These are phyloP conservation scores for Tympanuchus pallidicinctus DNA, from an alignment of 2,113 vertebrate genomes.

Conservation along the genomic window DNA sequence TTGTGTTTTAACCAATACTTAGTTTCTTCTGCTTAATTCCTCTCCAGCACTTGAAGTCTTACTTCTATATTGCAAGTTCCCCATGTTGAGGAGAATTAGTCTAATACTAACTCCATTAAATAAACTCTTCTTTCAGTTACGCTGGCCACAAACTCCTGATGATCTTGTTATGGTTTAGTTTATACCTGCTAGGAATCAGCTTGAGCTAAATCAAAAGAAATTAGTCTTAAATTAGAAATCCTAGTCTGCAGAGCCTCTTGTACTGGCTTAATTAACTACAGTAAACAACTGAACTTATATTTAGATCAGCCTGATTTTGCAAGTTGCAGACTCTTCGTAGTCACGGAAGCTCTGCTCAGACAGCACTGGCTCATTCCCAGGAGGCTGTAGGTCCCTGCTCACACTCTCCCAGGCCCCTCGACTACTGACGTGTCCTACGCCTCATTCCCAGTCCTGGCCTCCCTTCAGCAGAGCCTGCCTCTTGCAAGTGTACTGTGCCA, in stretches of 20 bases:
- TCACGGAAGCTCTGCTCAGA: not conserved
- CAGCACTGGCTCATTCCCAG: not conserved
- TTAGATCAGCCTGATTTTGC: not conserved
- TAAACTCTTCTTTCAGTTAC: not conserved
- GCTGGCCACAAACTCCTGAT: not conserved
- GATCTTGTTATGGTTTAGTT: constrained; percentile 7
- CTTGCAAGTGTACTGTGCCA: constrained; percentile 56
- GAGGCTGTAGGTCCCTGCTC: not conserved
- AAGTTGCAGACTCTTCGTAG: not conserved
- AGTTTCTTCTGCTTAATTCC: constrained; percentile 3
- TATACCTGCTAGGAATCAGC: constrained; percentile 33
- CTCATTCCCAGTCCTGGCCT: constrained; percentile 12
- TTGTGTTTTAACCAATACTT: not conserved
- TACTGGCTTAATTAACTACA: constrained; percentile 31
- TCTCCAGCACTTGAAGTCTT: not conserved
- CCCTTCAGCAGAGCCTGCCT: constrained; percentile 65
- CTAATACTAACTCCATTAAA: not conserved
- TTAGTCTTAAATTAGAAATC: constrained; percentile 1
- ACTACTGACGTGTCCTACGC: not conserved
- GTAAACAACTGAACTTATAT: not conserved
- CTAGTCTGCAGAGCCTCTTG: not conserved
- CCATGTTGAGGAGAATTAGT: not conserved
- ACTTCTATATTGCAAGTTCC: not conserved
- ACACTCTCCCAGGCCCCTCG: not conserved
- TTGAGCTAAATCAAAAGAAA: constrained; percentile 14